These are phyloP conservation scores for Fulmarus glacialis DNA, from an alignment of 2,113 vertebrate species.

Conservation along the genomic window DNA sequence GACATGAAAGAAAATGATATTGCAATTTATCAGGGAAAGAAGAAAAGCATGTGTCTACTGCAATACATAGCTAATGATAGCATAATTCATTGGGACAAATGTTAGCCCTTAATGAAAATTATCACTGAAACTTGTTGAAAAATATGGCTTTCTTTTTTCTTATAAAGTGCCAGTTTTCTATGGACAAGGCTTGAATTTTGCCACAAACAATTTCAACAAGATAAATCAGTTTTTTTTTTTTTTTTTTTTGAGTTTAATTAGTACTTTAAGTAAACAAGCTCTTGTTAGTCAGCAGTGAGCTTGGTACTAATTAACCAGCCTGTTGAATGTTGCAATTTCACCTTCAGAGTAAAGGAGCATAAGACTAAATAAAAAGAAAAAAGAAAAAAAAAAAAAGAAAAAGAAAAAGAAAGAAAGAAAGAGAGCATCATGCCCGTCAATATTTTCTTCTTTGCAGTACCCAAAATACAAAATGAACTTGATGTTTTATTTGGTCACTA, in stretches of 20 bases:
- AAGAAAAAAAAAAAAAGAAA: rapidly evolving
- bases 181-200: background rate
- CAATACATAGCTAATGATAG: background rate
- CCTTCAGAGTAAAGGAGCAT: background rate
- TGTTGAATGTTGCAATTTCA: background rate
- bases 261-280: background rate
- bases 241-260: background rate
- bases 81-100: background rate
- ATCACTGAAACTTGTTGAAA: background rate
- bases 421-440: background rate
- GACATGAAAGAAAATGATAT: background rate
- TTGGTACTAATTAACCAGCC: background rate
- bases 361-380: background rate
- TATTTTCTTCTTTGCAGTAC: background rate
- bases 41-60: background rate
- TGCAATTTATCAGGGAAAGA: background rate
- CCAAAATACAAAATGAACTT: background rate
- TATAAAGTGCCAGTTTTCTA: background rate
- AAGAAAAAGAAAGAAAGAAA: background rate
- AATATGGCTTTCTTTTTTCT: background rate
- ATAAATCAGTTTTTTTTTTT: background rate
- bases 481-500: background rate
- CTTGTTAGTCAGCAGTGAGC: background rate
- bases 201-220: background rate
- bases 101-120: background rate